Base-by-base conservation (phyloP, 2,113 vertebrate genomes). In the Garra rufa region DNA sequence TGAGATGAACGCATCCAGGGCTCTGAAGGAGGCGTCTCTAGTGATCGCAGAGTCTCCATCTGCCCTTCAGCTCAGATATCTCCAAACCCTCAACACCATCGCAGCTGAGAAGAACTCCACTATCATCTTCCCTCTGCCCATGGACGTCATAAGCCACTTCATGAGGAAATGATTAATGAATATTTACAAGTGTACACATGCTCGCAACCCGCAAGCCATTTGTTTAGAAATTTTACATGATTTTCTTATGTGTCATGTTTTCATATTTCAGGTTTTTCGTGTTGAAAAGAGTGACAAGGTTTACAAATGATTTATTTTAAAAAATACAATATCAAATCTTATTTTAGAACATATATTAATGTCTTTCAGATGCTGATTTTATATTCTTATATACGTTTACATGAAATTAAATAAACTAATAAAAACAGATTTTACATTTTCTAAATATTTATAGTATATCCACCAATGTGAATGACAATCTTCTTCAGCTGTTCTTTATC, bases 61-160 rank as follows among this genome's bases (percentile, higher is more conserved):
- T 3, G 95, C 87, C 13, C 94, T 98, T 41, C 97, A 96, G 71
- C 95, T 98, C 55, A 91, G 92, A 50, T 97, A 97, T 92, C 92
- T 98, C 78, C 97, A 98, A 90, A 96, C 95, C 0, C 91, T 97
- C 73, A 93, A 83, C 89, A 95, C 95, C 1, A 94, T 98, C 2
- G 96, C 97, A 28, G 90, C 95, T 0, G 94, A 97, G 92, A 97
- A 98, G 91, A 98, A 97, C 90, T 99, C 96, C 86, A 97, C 97
- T 59, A 96, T 97, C 59, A 91, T 97, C 86, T 97, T 99, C 89
- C 96, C 96, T 57, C 91, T 98, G 88, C 97, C 97, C 77, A 92
- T 97, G 73, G 95, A 96, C n/a, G 4, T 97, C 0, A 84, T 97
- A 0, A 89, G 91, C 52, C 93, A 89, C 85, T 94, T 95, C 7